Conservation (phyloP, 2,797 vertebrate genomes). For the Onychomys torridus region DNA sequence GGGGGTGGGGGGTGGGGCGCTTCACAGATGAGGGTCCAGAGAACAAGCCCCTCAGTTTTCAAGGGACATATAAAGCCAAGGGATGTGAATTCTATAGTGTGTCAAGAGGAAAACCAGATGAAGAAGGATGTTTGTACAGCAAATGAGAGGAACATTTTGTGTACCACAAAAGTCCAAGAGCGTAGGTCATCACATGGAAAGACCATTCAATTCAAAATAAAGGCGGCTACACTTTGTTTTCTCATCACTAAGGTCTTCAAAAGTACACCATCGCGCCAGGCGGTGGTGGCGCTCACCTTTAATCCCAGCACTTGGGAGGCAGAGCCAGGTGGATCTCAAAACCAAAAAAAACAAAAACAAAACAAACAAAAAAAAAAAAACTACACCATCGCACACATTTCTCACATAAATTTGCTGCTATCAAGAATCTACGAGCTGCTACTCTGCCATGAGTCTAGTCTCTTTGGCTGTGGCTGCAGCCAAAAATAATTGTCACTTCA, state of each 20-base stretch:
- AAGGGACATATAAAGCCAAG: background rate
- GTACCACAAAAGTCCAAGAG: background rate
- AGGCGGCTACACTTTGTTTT: background rate
- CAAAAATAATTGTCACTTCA: background rate
- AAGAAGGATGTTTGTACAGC: background rate
- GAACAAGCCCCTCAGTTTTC: background rate
- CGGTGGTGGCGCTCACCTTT: no score
- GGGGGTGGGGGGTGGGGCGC: no score
- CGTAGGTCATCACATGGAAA: background rate
- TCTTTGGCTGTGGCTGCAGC: background rate
- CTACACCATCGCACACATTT: background rate
- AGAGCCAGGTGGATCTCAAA: no score
- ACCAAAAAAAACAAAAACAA: no score
- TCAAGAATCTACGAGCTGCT: background rate
- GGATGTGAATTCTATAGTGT: background rate
- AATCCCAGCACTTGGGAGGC: no score
- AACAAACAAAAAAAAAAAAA: no score
- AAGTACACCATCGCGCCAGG: background rate
- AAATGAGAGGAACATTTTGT: background rate
- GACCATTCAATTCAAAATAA: no score
- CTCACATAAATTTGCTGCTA: background rate
- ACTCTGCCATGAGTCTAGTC: background rate
- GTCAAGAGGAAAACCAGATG: background rate
- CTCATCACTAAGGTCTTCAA: background rate
- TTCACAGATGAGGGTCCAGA: background rate